Evolutionary conservation across 2,888 invertebrate genomes (phyloP).

Genomic region (Calameuta pallipes): DNA sequence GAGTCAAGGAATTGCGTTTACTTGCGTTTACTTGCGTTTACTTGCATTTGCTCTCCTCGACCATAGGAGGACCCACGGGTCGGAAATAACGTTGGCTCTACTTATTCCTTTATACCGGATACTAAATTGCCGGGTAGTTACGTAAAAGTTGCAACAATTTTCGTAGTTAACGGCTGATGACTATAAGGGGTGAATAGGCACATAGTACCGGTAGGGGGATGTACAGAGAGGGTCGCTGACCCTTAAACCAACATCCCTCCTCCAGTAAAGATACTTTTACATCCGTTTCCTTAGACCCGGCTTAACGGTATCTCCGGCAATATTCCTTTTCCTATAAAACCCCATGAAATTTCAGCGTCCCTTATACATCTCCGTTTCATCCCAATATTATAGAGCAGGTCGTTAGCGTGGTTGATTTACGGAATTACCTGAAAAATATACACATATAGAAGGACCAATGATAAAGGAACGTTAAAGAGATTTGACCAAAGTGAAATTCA

Average conservation of each 20-base stretch:
- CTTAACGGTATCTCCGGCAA: not conserved
- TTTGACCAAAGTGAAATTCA: not conserved
- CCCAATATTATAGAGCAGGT: not conserved
- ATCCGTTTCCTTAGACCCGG: not conserved
- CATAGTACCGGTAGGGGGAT: not conserved
- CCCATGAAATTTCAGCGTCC: not conserved
- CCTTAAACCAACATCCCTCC: not conserved
- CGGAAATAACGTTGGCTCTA: not conserved
- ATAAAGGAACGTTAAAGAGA: not conserved
- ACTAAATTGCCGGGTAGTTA: not conserved
- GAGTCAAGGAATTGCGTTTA: not conserved
- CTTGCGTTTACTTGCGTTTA: not conserved
- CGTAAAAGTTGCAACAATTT: not conserved
- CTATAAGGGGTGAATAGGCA: not conserved
- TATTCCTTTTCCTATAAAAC: not conserved
- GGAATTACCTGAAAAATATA: not conserved
- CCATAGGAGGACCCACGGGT: not conserved
- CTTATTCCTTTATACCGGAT: not conserved
- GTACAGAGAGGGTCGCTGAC: not conserved
- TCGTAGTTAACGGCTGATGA: not conserved
- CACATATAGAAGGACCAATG: not conserved
- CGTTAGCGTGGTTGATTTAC: not conserved
- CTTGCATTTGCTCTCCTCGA: not conserved
- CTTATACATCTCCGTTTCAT: not conserved
- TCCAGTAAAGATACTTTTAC: conserved; percentile 2